Base-by-base conservation (phyloP, 2,888 invertebrate species). In the Crioceris asparagi region DNA sequence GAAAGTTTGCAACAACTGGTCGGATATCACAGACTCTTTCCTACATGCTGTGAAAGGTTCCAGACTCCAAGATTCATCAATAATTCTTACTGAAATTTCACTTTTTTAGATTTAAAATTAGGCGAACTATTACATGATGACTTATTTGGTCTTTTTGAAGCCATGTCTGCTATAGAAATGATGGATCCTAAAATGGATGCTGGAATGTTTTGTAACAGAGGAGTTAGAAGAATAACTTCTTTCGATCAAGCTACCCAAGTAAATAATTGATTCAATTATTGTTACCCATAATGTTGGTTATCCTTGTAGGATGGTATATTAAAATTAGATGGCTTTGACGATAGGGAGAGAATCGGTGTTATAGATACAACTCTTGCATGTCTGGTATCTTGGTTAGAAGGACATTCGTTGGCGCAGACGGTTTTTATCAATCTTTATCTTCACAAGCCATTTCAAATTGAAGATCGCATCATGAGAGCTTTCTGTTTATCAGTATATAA, bases 141-240 rank as follows among this genome's bases (percentile, higher is more conserved):
- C 35, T 65, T 84, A 14, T 91, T 85, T 69, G 90, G 93, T 3
- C 69, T 98, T 25, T 92, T 92, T 66, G 97, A 98, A 64, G 97
- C 96, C 0, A 98, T 98, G 97, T 94, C 96, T 1, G 97, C 97
- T 1, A 97, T 98, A 53, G 97, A 98, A 67, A 93, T 98, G 88
- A 97, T 97, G 97, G 97, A 98, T 62, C 96, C 97, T 0, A 98
- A 97, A 72, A 98, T 98, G 97, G 98, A 98, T 71, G 93, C 94
- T 1, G 97, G 97, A 4, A 94, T 97, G 92, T 69, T 88, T 46
- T 93, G 92, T 60, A 93, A 93, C 60, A 74, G 91, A 46, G 84
- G 84, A 10, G 79, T 77, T 54, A 79, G 85, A 39, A 84, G 85
- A 56, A 83, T 88, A 4, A 74, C 87, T 29, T 86, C 83, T 39